Conservation (phyloP, 2,888 invertebrate species). For the Melanargia galathea region DNA sequence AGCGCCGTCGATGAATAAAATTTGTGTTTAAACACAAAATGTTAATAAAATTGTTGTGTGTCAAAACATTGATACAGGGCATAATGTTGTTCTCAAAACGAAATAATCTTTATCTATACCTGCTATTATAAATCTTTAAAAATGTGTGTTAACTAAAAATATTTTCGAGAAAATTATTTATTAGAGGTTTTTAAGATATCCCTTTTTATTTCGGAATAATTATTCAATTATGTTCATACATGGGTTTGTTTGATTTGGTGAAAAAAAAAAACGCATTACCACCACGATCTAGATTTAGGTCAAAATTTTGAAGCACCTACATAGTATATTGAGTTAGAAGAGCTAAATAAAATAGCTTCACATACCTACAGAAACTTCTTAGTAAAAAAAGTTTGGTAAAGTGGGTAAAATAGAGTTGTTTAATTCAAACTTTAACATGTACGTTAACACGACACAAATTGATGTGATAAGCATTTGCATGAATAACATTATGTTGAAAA, state of each 20-base stretch:
- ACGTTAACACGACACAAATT: too few species aligned
- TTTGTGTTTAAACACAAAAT: slow-evolving; percentile 61
- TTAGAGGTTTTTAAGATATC: neutral
- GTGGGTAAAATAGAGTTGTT: too few species aligned
- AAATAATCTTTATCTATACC: neutral
- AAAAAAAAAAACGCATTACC: too few species aligned
- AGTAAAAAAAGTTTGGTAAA: too few species aligned
- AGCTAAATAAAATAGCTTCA: too few species aligned
- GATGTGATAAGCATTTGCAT: neutral
- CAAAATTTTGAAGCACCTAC: too few species aligned
- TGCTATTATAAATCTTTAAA: neutral
- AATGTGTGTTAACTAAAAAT: neutral
- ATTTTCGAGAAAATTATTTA: neutral
- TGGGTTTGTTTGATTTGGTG: too few species aligned
- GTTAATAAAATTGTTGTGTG: slow-evolving; percentile 43
- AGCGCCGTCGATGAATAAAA: slow-evolving; percentile 60
- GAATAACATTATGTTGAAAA: neutral
- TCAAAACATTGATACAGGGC: slow-evolving; percentile 15
- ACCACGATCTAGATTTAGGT: too few species aligned
- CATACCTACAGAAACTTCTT: too few species aligned
- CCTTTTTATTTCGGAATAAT: neutral
- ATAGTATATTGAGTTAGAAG: too few species aligned
- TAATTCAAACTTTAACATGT: too few species aligned
- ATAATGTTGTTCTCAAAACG: slow-evolving; percentile 1
- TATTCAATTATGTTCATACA: too few species aligned